These are phyloP conservation scores for Syngnathus scovelli DNA, from an alignment of 2,113 vertebrate species.

Conservation along the genomic window DNA sequence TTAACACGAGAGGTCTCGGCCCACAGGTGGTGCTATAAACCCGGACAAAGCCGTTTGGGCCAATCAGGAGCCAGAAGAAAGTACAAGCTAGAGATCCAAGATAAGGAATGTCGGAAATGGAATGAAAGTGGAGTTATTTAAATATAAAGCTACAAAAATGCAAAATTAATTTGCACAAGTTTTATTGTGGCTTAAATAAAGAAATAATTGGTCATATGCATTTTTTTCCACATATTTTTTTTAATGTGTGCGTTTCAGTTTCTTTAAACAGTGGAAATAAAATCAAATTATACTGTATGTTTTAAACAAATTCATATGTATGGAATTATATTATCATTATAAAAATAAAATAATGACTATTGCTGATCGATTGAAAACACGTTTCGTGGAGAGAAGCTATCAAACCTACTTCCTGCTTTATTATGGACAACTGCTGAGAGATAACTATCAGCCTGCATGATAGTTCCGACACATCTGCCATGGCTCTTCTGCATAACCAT, in stretches of 20 bases:
- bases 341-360: not conserved
- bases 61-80: not conserved
- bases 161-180: not conserved
- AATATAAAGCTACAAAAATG: not conserved
- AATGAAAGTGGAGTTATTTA: not conserved
- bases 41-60: not conserved
- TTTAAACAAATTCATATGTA: not conserved
- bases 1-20: too few relatives aligned
- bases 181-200: not conserved
- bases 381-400: not conserved
- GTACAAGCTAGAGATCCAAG: not conserved
- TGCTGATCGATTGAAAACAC: not conserved
- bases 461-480: conserved; percentile 17
- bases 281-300: not conserved
- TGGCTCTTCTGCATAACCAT: conserved; percentile 30
- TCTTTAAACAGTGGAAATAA: not conserved
- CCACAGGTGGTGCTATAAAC: not conserved
- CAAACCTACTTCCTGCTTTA: not conserved
- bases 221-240: not conserved
- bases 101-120: not conserved
- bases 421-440: not conserved
- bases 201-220: not conserved
- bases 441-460: conserved; percentile 36
- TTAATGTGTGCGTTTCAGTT: not conserved
- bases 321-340: not conserved